Evolutionary conservation across 2,888 invertebrate species (phyloP), one percentile per base, ranked within the genome.

Genomic region (Blastobasis lacticolella): DNA sequence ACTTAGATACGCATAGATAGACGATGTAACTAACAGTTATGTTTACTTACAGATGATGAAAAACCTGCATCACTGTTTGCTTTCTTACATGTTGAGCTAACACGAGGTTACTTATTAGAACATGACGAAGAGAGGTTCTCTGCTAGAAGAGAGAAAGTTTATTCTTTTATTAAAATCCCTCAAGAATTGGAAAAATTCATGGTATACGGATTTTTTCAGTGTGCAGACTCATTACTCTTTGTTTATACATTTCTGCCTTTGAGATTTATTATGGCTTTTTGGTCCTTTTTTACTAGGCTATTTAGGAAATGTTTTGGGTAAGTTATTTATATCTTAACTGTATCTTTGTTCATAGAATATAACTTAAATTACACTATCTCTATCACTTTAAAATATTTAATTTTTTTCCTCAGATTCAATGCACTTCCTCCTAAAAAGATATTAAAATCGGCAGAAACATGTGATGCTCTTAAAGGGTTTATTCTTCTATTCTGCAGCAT

Each of bases 161-260:
- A 99, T 78, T 97, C 97, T 0, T 99, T 99, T 75, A 94, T 99
- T 89, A 95, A 95, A 87, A 97, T 99, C 73, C 97, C 99, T 3
- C 90, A 94, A 65, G 96, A 98, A 83, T 90, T 96, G 43, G 97
- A 97, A 72, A 94, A 95, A 67, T 97, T 97, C 70, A 95, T 98
- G 93, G 91, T 91, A 0, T 98, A 97, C 86, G 98, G 97, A 40
- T 96, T 97, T 69, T 94, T 97, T 81, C 96, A 96, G 82, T 99
- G 99, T 86, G 94, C 96, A 38, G 99, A 99, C 85, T 98, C 98
- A 23, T 97, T 99, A 81, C 90, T 99, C 50, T 99, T 97, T 89
- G 94, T 99, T 51, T 98, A 98, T 81, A 99, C 99, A 51, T 98
- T 99, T 89, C 90, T 99, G 63, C 99, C 99, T 9, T 84, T 99